Conservation (phyloP, 2,113 vertebrate species). For the Elaphurus davidianus region DNA sequence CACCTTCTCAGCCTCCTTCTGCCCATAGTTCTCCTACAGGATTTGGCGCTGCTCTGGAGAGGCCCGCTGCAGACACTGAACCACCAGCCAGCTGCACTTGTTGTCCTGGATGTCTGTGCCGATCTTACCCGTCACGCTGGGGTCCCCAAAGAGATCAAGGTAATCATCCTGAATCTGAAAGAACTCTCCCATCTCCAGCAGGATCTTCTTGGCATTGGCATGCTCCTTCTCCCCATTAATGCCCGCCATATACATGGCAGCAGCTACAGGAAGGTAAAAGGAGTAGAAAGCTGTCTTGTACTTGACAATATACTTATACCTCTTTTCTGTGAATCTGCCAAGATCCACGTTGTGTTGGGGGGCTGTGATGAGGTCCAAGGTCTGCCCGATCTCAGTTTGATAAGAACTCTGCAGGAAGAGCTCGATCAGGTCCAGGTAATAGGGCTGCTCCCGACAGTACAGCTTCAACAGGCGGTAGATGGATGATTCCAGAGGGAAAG, state of each 20-base stretch:
- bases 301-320: conserved; percentile 96
- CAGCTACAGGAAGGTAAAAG: conserved; percentile 94
- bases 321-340: conserved; percentile 89
- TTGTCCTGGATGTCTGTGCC: conserved; percentile 98
- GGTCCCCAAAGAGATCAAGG: conserved; percentile 94
- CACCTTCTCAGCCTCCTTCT: conserved; percentile 86
- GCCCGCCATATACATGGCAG: conserved; percentile 96
- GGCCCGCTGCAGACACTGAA: conserved; percentile 87
- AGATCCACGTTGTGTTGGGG: conserved; percentile 87
- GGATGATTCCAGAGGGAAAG: conserved; percentile 85
- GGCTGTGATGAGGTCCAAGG: conserved; percentile 91
- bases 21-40: conserved; percentile 92
- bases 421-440: conserved; percentile 92
- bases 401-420: conserved; percentile 92
- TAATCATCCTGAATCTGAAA: conserved; percentile 99
- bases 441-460: conserved; percentile 87
- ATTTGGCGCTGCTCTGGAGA: conserved; percentile 84
- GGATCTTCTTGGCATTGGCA: conserved; percentile 87
- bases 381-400: conserved; percentile 92
- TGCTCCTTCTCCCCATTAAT: conserved; percentile 90
- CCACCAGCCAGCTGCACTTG: conserved; percentile 98
- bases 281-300: conserved; percentile 98
- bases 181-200: conserved; percentile 97
- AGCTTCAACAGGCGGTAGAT: conserved; percentile 89
- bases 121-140: conserved; percentile 91